Percentiles rank a stretch among this genome's conserved stretches.
These are phyloP conservation scores for Scomberomorus guttatus DNA, from an alignment of 2,797 vertebrate genomes.

Conservation along the genomic window DNA sequence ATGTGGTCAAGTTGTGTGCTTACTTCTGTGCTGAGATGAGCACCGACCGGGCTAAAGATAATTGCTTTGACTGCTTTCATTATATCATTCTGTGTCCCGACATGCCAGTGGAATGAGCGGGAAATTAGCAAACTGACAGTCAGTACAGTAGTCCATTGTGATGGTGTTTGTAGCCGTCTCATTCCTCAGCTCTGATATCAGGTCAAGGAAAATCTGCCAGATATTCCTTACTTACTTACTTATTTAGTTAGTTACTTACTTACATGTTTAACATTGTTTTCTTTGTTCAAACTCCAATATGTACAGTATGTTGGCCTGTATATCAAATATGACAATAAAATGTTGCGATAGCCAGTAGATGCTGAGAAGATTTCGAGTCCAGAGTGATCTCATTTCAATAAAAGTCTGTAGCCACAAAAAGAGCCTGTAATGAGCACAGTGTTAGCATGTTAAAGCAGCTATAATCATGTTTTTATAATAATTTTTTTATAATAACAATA, in stretches of 20 bases:
- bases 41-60: neutral
- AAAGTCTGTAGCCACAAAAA: too few relatives aligned
- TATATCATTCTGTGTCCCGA: conserved; percentile 28
- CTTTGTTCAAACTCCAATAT: conserved; percentile 37
- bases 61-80: conserved; percentile 21
- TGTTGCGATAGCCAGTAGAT: neutral
- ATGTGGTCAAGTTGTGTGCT: neutral
- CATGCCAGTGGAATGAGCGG: conserved; percentile 32
- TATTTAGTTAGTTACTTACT: neutral
- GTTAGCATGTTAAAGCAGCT: neutral
- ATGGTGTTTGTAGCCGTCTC: neutral
- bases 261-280: conserved; percentile 20
- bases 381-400: neutral
- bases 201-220: conserved; percentile 40
- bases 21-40: neutral
- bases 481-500: too few relatives aligned
- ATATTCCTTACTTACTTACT: conserved; percentile 13
- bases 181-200: conserved; percentile 61
- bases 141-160: conserved; percentile 58
- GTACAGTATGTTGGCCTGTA: neutral
- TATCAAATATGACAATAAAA: neutral
- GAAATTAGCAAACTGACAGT: neutral
- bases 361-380: conserved; percentile 1
- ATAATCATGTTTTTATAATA: neutral
- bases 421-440: neutral